A percentile compares a stretch with the other conserved stretches of the same genome.
phyloP scores from a whole-genome alignment of 2,113 vertebrate species.

The Buteo buteo region DNA sequence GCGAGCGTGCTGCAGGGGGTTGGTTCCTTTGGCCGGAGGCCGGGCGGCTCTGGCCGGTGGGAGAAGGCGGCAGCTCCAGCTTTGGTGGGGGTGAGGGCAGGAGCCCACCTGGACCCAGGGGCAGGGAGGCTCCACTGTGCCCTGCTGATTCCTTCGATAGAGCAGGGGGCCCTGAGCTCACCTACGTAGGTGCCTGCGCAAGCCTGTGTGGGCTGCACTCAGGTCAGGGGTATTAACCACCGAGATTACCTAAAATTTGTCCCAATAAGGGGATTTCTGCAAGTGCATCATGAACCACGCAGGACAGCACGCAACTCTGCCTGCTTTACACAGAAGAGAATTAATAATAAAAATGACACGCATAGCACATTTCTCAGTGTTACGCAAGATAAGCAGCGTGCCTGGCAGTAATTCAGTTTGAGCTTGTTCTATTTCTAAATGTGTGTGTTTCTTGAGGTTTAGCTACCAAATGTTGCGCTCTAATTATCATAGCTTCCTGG shows the following conservation, averaged over 20 bases:
- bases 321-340: not conserved
- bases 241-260: not conserved
- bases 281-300: not conserved
- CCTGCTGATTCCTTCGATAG: not conserved
- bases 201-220: rapidly evolving
- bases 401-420: not conserved
- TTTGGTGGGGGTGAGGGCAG: rapidly evolving
- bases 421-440: not conserved
- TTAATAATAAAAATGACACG: not conserved
- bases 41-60: rapidly evolving
- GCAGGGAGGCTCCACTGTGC: not conserved
- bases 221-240: not conserved
- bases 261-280: not conserved
- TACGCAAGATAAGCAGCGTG: not conserved
- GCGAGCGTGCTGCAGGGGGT: rapidly evolving
- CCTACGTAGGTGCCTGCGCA: not conserved
- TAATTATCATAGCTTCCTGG: not conserved
- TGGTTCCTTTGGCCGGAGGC: not conserved
- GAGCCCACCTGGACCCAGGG: not conserved
- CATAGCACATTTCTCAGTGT: not conserved
- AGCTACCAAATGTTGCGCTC: not conserved
- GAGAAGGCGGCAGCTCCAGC: not conserved
- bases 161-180: not conserved
- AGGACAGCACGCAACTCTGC: not conserved
- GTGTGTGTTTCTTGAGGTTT: not conserved